A percentile compares a stretch with the other conserved stretches of the same genome.
Conservation (phyloP, 1,140 invertebrate genomes). For the Hirudo medicinalis region DNA sequence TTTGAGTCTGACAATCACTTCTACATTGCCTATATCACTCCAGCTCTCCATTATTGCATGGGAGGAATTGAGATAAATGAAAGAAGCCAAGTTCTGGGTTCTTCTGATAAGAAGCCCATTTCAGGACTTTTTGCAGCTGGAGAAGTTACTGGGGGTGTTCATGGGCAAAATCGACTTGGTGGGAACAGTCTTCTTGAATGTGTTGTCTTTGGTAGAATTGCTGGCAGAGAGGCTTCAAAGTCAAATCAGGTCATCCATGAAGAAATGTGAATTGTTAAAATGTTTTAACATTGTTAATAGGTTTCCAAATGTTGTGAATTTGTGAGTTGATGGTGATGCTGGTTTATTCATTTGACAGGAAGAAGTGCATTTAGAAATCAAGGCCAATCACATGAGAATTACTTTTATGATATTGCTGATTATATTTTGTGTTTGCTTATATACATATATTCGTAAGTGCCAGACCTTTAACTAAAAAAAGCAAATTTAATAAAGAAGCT, state of each 20-base stretch:
- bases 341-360: too few relatives aligned
- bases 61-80: slow-evolving; percentile 35
- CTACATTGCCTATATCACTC: slow-evolving; percentile 27
- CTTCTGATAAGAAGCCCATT: slow-evolving; percentile 29
- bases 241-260: neutral
- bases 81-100: slow-evolving; percentile 22
- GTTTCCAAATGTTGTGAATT: neutral
- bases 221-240: slow-evolving; percentile 30
- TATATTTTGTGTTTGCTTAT: too few relatives aligned
- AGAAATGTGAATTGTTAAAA: neutral
- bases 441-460: too few relatives aligned
- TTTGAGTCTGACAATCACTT: slow-evolving; percentile 29
- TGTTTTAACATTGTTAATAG: neutral
- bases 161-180: slow-evolving; percentile 35
- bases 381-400: too few relatives aligned
- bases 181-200: slow-evolving; percentile 38
- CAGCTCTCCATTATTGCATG: slow-evolving; percentile 39
- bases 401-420: too few relatives aligned
- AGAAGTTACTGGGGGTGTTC: slow-evolving; percentile 39
- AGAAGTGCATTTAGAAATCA: too few relatives aligned
- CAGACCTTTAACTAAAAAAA: too few relatives aligned
- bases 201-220: slow-evolving; percentile 38
- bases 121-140: slow-evolving; percentile 35
- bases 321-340: too few relatives aligned
- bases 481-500: too few relatives aligned